Percentiles rank a stretch among this genome's conserved stretches.
These are phyloP conservation scores for Athalia circularis DNA, from an alignment of 2,888 invertebrate species.

Conservation along the genomic window DNA sequence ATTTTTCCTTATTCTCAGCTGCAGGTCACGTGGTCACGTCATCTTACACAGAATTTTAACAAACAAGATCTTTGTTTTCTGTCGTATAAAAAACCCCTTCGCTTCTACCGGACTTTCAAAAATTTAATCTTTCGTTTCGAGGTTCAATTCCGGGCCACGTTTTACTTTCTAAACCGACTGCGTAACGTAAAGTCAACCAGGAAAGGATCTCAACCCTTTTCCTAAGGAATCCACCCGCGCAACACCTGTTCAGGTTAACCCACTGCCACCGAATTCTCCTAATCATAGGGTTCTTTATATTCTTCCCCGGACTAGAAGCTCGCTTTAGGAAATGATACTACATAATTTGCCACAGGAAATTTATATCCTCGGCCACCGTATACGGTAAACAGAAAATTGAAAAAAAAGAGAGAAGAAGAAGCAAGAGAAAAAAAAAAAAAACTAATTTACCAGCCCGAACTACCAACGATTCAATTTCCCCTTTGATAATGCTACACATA, in stretches of 20 bases:
- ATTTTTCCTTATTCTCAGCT: slow-evolving; percentile 45
- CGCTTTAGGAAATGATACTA: slow-evolving; percentile 34
- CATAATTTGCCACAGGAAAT: slow-evolving; percentile 21
- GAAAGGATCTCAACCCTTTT: slow-evolving; percentile 36
- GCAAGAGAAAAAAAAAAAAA: neutral
- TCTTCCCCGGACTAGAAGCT: slow-evolving; percentile 26
- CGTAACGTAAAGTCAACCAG: neutral
- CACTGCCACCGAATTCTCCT: slow-evolving; percentile 42
- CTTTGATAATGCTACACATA: neutral
- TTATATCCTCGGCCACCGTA: slow-evolving; percentile 2
- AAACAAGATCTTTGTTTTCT: neutral
- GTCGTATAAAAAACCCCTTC: too few relatives aligned
- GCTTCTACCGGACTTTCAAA: neutral
- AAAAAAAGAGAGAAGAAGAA: neutral
- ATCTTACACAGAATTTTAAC: neutral
- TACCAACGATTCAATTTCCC: neutral
- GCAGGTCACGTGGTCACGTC: neutral
- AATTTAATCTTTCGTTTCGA: neutral
- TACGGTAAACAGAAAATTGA: neutral
- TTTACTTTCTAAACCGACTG: slow-evolving; percentile 19
- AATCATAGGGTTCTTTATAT: slow-evolving; percentile 43
- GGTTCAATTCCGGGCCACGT: neutral
- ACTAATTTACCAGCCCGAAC: neutral
- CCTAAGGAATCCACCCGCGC: slow-evolving; percentile 39
- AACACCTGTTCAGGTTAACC: slow-evolving; percentile 40